Percentiles rank a stretch among this genome's conserved stretches.
Evolutionary conservation across 1,140 invertebrate genomes (phyloP).

Genomic region (Parasteatoda tepidariorum): DNA sequence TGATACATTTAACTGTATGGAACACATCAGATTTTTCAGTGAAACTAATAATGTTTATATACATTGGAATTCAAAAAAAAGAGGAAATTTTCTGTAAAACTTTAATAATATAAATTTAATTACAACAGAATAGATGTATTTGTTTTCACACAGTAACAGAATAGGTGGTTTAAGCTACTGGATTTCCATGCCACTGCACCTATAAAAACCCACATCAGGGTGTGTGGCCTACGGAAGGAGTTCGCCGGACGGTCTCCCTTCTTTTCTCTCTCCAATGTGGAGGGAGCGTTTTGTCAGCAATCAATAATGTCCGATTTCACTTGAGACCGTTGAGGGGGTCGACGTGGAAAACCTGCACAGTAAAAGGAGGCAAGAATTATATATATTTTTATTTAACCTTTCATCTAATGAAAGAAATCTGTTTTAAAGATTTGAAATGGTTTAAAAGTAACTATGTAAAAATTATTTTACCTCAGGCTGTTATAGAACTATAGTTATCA

Average conservation of each 20-base stretch:
- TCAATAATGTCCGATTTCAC: slow-evolving; percentile 59
- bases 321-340: slow-evolving; percentile 52
- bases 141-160: slow-evolving; percentile 19
- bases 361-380: no score
- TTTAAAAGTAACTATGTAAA: no score
- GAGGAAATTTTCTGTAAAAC: slow-evolving; percentile 10
- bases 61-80: neutral
- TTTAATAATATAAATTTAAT: slow-evolving; percentile 35
- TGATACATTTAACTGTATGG: neutral
- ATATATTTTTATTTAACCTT: no score
- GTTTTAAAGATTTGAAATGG: no score
- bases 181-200: slow-evolving; percentile 22
- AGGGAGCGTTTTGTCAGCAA: slow-evolving; percentile 16
- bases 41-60: neutral
- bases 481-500: no score
- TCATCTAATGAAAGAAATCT: no score
- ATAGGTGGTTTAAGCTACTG: slow-evolving; percentile 35
- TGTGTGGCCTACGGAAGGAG: slow-evolving; percentile 50
- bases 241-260: slow-evolving; percentile 45
- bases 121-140: slow-evolving; percentile 46
- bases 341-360: slow-evolving; percentile 38
- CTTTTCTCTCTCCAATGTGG: slow-evolving; percentile 48
- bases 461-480: no score
- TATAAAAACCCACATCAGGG: no score
- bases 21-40: neutral